Conservation (phyloP, 2,888 invertebrate species). For the Lochmaea crataegi region DNA sequence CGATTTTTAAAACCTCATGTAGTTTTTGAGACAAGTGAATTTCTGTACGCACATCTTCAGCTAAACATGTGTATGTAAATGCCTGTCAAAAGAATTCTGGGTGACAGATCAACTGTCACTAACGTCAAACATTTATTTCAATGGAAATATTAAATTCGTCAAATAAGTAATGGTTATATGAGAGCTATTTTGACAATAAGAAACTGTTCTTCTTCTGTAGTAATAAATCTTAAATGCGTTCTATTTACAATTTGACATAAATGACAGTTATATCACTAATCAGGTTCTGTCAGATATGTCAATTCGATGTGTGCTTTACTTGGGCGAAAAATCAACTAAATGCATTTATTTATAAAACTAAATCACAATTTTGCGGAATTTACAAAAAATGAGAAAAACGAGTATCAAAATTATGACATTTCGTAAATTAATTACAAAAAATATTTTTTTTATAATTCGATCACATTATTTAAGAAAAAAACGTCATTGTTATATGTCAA, state of each 20-base stretch:
- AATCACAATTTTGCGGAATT: slow-evolving; percentile 4
- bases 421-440: neutral
- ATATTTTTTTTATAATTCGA: neutral
- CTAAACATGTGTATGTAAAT: neutral
- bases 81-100: neutral
- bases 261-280: neutral
- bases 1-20: too few relatives aligned
- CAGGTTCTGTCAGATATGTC: neutral
- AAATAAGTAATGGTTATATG: neutral
- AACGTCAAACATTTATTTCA: neutral
- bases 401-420: too few relatives aligned
- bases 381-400: neutral
- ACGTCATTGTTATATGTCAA: slow-evolving; percentile 13
- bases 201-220: neutral
- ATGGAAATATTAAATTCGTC: neutral
- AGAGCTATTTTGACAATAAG: neutral
- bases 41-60: neutral
- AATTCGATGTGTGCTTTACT: neutral
- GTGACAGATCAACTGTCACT: neutral
- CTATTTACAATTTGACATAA: neutral
- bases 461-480: neutral
- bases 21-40: neutral
- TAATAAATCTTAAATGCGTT: too few relatives aligned
- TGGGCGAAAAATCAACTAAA: neutral
- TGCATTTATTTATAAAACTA: neutral